phyloP scores from a whole-genome alignment of 2,888 invertebrate species.

The Xylocampa areola region DNA sequence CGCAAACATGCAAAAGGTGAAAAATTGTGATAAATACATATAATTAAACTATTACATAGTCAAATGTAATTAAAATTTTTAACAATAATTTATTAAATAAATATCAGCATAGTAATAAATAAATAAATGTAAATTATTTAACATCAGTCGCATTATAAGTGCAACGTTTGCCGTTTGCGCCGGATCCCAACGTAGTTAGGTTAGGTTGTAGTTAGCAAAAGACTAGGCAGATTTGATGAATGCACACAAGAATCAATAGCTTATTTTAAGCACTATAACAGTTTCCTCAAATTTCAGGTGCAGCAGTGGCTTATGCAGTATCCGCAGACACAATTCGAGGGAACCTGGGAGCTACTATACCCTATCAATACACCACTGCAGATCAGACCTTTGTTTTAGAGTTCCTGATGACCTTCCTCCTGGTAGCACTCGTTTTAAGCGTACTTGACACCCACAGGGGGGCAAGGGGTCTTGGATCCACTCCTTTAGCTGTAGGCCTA shows the following conservation, averaged over 20 bases:
- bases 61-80: no score
- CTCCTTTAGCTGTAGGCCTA: constrained; percentile 62
- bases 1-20: no score
- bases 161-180: no score
- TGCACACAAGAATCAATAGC: neutral
- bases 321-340: constrained; percentile 44
- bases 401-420: constrained; percentile 59
- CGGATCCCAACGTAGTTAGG: no score
- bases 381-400: constrained; percentile 56
- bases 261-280: neutral
- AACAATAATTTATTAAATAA: no score
- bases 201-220: no score
- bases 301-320: constrained; percentile 54
- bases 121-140: no score
- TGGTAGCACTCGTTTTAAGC: constrained; percentile 59
- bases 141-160: no score
- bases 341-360: constrained; percentile 48
- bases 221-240: no score
- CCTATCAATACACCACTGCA: constrained; percentile 31
- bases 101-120: no score
- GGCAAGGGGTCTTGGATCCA: constrained; percentile 59
- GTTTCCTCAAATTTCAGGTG: constrained; percentile 48
- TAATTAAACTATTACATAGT: no score
- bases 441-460: constrained; percentile 57
- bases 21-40: no score